Evolutionary conservation across 2,797 vertebrate species (phyloP), one percentile per base, ranked within the genome.

Genomic region (Dipus sagitta): DNA sequence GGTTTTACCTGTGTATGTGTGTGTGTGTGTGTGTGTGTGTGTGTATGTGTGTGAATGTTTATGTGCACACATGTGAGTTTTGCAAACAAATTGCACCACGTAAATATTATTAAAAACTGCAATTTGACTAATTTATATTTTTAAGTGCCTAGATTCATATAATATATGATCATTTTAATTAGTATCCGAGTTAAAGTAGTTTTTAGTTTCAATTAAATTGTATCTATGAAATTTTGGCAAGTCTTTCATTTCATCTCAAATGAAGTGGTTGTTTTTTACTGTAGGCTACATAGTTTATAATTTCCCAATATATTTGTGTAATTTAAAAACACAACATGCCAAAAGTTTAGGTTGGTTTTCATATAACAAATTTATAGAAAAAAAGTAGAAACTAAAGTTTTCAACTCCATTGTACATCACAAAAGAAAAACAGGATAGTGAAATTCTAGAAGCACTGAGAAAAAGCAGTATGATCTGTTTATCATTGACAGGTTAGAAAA

Each of bases 221-320:
- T 84, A 18, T 90, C 68, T 17, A 38, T 67, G 68, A 52, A 88
- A 72, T 65, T n/a, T 93, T 58, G 14, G 24, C 0, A 23, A 68
- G 10, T 76, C 23, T 62, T 54, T 95, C 67, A 77, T 81, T 68
- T 80, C 6, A 87, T n/a, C 8, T 72, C 72, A 92, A 83, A 18
- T 47, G 8, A n/a, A 83, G 72, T 26, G 13, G 68, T 8, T 47
- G 7, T 92, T 23, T 77, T 92, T 85, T 81, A 84, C n/a, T 71
- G 52, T 38, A 3, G 5, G 32, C 2, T 86, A 10, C 26, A 15
- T 28, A 60, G 8, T 32, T 62, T 38, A 30, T 21, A 58, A 6
- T 72, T 89, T 89, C 65, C 26, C 86, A 70, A 65, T 30, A 60
- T 24, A 30, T 71, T 26, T 78, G 14, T 85, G 28, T 2, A 18